Evolutionary conservation across 1,140 invertebrate species (phyloP).

Genomic region (Panagrolaimus sp.): DNA sequence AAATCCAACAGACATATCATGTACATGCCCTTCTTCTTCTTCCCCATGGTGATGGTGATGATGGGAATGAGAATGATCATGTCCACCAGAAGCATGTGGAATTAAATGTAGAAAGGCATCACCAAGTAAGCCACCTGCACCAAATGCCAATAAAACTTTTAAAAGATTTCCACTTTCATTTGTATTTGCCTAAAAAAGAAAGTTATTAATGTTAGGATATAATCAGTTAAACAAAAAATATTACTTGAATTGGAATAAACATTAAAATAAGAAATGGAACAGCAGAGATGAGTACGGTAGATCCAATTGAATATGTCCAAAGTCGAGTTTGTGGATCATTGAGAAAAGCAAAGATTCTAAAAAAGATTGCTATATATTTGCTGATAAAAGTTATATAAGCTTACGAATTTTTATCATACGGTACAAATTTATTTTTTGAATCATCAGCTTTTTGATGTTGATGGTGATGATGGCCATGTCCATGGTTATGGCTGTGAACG

Average conservation of each 20-base stretch:
- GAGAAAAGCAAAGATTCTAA: slow-evolving; percentile 35
- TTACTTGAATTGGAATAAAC: slow-evolving; percentile 76
- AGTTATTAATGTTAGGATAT: not conserved
- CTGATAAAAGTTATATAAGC: not conserved
- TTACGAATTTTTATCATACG: not conserved
- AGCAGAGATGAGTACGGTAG: slow-evolving; percentile 40
- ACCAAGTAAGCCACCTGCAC: slow-evolving; percentile 83
- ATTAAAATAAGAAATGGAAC: slow-evolving; percentile 82
- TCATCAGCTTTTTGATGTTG: not conserved
- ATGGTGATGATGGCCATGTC: slow-evolving; percentile 14
- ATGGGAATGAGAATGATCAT: slow-evolving; percentile 64
- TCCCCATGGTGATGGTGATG: slow-evolving; percentile 54
- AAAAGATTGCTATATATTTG: not conserved
- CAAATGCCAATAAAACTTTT: slow-evolving; percentile 84
- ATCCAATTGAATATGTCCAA: slow-evolving; percentile 42
- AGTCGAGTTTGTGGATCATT: slow-evolving; percentile 39
- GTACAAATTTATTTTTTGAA: slow-evolving; percentile 4
- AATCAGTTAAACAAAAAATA: slow-evolving; percentile 63
- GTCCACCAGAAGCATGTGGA: slow-evolving; percentile 74
- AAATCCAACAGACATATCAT: slow-evolving; percentile 41
- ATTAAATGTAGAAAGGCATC: slow-evolving; percentile 94
- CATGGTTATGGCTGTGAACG: slow-evolving; percentile 24
- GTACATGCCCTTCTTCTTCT: slow-evolving; percentile 35
- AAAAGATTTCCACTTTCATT: slow-evolving; percentile 59
- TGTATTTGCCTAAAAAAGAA: slow-evolving; percentile 28